Evolutionary conservation across 2,888 invertebrate genomes (phyloP), one percentile per base, ranked within the genome.

Genomic region (Epinotia demarniana): DNA sequence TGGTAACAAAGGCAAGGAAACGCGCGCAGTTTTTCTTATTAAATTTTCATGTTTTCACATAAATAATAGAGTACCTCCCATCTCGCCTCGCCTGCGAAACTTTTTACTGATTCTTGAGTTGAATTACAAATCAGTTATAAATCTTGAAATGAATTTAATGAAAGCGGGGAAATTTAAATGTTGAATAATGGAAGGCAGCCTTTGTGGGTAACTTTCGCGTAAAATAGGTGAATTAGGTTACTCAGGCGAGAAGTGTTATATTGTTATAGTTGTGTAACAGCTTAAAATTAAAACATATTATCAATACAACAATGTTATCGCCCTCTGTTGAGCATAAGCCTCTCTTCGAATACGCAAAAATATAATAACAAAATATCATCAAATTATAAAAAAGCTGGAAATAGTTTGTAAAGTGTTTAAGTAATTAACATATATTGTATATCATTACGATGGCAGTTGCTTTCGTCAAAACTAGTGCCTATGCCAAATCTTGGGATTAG

Each of bases 31-130:
- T 81, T 84, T 84, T 81, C 81, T 81, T 87, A 88, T 87, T 84
- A 85, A 84, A 85, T 82, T 87, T 88, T 87, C 85, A 87, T 86
- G 85, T 85, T 86, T 86, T 82, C 84, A 86, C 86, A 86, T 89
- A 86, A 89, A 89, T 88, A 89, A 87, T 82, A 85, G 79, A 89
- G 80, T 78, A 81, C 75, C 80, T n/a, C 73, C 72, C 77, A 78
- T 78, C 81, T 81, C 77, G 49, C 66, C 13, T 71, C 76, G 72
- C 71, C 64, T 78, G 73, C 77, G 74, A 81, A 80, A 73, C 69
- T 77, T 75, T 77, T 73, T 77, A 77, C 69, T 72, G 77, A 77
- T 75, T 75, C 75, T 75, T 62, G 75, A 71, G 71, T 75, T 72
- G 75, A 75, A 75, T 75, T 75, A 75, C 75, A 75, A 75, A 75